These are phyloP conservation scores for Electrophaes corylata DNA, from an alignment of 2,888 invertebrate species.

Conservation along the genomic window DNA sequence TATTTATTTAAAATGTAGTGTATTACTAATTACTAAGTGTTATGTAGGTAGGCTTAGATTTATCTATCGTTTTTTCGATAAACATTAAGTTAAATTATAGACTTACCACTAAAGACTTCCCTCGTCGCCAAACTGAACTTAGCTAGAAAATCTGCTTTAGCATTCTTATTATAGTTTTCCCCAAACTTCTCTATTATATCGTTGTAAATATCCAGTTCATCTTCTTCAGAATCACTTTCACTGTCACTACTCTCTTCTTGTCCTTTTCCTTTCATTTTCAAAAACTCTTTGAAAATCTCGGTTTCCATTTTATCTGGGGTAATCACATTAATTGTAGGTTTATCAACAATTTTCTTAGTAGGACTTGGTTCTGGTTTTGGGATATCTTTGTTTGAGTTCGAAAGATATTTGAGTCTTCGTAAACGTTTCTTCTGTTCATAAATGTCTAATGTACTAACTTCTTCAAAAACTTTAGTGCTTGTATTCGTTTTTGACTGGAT, in stretches of 20 bases:
- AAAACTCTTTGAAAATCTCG: constrained; percentile 72
- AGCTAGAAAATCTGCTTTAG: constrained; percentile 85
- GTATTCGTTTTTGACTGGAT: constrained; percentile 54
- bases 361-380: constrained; percentile 51
- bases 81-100: background rate
- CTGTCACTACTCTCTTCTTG: constrained; percentile 73
- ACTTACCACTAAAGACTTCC: constrained; percentile 84
- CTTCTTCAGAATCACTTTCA: constrained; percentile 79
- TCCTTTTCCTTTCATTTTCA: constrained; percentile 55
- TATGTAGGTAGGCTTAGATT: background rate
- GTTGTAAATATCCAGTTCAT: constrained; percentile 74
- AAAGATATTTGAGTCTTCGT: constrained; percentile 69
- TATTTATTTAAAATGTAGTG: too few species aligned
- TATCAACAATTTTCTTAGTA: constrained; percentile 39
- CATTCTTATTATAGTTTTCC: constrained; percentile 71
- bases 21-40: background rate
- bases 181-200: constrained; percentile 80
- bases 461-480: constrained; percentile 53
- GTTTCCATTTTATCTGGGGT: constrained; percentile 70
- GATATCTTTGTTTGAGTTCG: constrained; percentile 55
- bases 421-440: constrained; percentile 81
- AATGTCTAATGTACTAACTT: constrained; percentile 77
- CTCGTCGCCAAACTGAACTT: constrained; percentile 86
- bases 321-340: constrained; percentile 56
- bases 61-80: too few species aligned